Evolutionary conservation across 2,888 invertebrate species (phyloP).

Genomic region (Eretmocerus hayati): DNA sequence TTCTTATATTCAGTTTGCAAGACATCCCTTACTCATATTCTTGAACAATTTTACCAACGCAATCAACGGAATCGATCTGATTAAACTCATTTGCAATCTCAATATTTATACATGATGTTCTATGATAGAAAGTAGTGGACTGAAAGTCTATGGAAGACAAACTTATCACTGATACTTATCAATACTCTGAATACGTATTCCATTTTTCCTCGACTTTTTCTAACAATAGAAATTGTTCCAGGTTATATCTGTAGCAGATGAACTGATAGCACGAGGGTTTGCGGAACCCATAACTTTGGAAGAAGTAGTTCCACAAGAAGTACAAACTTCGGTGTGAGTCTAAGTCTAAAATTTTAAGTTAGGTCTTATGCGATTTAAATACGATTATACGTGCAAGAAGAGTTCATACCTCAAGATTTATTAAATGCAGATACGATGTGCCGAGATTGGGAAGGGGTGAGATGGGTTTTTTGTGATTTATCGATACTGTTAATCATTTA

Average conservation of each 20-base stretch:
- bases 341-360: conserved; percentile 18
- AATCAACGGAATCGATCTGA: no score
- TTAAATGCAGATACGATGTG: no score
- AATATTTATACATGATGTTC: conserved; percentile 3
- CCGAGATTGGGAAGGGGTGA: no score
- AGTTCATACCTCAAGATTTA: no score
- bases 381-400: conserved; percentile 2
- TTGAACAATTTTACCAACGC: no score
- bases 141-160: conserved; percentile 11
- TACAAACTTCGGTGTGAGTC: conserved; percentile 17
- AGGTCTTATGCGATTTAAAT: conserved; percentile 11
- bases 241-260: conserved; percentile 79
- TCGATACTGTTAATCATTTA: neutral
- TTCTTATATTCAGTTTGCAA: no score
- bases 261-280: conserved; percentile 75
- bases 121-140: conserved; percentile 23
- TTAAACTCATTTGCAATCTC: neutral
- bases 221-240: conserved; percentile 55
- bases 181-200: no score
- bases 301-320: conserved; percentile 14
- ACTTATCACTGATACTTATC: neutral
- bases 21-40: no score
- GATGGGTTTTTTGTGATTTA: conserved; percentile 15
- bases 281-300: conserved; percentile 62
- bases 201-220: no score